Base-by-base conservation (phyloP, 64 coral and sea anemone species). In the Platygyra sinensis region DNA sequence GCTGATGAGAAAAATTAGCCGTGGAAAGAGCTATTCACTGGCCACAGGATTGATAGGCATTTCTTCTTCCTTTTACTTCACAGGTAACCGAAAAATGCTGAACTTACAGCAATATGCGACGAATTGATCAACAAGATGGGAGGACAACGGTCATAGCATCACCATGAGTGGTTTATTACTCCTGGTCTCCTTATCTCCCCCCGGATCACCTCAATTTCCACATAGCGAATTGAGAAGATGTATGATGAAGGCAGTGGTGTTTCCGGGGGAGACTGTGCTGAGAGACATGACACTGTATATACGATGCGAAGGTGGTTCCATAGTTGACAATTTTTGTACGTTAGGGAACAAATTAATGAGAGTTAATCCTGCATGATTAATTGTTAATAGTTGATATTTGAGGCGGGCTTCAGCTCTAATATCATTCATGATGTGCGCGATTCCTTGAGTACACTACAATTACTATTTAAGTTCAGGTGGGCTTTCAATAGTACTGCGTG, bases 51-150 rank as follows among this genome's bases (percentile, higher is more conserved):
- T 30, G 10, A 50, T 65, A 33, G 17, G 24, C 30, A 49, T 42
- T 60, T 19, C 3, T 36, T 46, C 8, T 82, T n/a, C 8, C 72
- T 15, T 89, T 93, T 86, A 9, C 33, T 55, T 51, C 75, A n/a
- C 74, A 96, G 95, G 75, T 96, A 62, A 82, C 89, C 69, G 95
- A 96, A 75, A n/a, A 96, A 96, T 81, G 93, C 93, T n/a, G 95
- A 96, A 33, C 83, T 96, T 22, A 96, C 95, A 25, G 82, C 95
- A 19, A 96, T 96, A 52, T 96, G 95, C 83, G 95, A 96, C 60
- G 95, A 96, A 46, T 88, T 96, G 12, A 96, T 96, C 1, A 84
- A 84, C 80, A 84, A 84, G 69, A 84, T 84, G 80, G 80, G 80
- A 69, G 80, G 80, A 25, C 61, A 84, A 49, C 63, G 80, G 22